Percentiles rank a stretch among this genome's conserved stretches.
phyloP scores from a whole-genome alignment of 2,113 vertebrate genomes.

The Epinephelus cyanopodus region DNA sequence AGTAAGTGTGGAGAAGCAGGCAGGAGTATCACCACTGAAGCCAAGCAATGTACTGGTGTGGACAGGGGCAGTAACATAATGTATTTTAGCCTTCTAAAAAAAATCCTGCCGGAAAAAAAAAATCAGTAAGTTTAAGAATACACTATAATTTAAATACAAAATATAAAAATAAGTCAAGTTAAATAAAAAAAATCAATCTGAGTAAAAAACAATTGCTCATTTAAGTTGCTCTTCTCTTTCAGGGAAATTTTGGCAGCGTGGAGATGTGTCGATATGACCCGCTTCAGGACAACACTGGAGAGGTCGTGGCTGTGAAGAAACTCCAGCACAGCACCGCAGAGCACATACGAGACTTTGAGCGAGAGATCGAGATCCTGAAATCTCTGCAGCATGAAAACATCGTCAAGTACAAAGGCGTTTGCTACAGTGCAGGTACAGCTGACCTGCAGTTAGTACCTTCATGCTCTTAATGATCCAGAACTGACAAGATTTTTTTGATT shows the following conservation, averaged over 20 bases:
- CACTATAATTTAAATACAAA: too few relatives aligned
- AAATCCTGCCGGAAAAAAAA: too few relatives aligned
- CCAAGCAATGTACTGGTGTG: too few relatives aligned
- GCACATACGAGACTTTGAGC: slow-evolving; percentile 95
- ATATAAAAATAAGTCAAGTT: background rate
- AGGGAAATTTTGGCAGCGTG: slow-evolving; percentile 99
- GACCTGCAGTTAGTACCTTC: background rate
- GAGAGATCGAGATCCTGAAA: slow-evolving; percentile 97
- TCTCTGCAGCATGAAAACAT: slow-evolving; percentile 98
- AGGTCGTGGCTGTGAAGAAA: slow-evolving; percentile 98
- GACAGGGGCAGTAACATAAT: too few relatives aligned
- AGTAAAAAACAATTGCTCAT: rapidly evolving
- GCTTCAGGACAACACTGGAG: slow-evolving; percentile 96
- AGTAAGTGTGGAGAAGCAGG: too few relatives aligned
- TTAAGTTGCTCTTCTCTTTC: slow-evolving; percentile 4
- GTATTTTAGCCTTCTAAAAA: too few relatives aligned
- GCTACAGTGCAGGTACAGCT: slow-evolving; percentile 92
- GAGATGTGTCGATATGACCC: slow-evolving; percentile 99
- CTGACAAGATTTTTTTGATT: background rate
- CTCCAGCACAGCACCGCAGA: slow-evolving; percentile 96
- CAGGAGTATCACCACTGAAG: too few relatives aligned
- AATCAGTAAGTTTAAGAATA: too few relatives aligned
- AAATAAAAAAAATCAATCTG: background rate
- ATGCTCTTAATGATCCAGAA: background rate
- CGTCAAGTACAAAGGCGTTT: slow-evolving; percentile 98